phyloP scores from a whole-genome alignment of 2,888 invertebrate genomes.

The Merodon equestris region DNA sequence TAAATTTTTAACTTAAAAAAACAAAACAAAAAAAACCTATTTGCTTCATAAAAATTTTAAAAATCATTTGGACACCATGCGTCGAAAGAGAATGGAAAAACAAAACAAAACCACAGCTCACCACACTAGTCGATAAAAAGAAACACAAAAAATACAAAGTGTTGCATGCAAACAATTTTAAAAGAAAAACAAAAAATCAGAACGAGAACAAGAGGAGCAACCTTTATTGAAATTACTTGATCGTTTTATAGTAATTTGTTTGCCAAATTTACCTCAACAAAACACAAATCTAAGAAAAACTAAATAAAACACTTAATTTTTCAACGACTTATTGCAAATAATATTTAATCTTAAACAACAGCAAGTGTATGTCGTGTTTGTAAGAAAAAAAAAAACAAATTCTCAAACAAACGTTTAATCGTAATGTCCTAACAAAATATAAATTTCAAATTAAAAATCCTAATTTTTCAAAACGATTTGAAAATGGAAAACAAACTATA shows the following conservation, averaged over 20 bases:
- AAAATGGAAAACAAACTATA: conserved; percentile 18
- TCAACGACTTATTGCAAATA: conserved; percentile 50
- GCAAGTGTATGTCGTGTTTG: conserved; percentile 60
- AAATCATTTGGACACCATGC: conserved; percentile 44
- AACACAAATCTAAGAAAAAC: conserved; percentile 55
- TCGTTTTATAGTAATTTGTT: conserved; percentile 72
- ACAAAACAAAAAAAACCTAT: conserved; percentile 46
- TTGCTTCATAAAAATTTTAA: conserved; percentile 26
- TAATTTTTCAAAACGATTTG: conserved; percentile 32
- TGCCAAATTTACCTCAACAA: conserved; percentile 78
- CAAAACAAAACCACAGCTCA: conserved; percentile 71
- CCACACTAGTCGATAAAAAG: conserved; percentile 74
- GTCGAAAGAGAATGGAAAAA: conserved; percentile 37
- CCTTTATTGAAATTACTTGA: conserved; percentile 53
- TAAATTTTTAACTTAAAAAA: conserved; percentile 70
- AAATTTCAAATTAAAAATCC: conserved; percentile 26
- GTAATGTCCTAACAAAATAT: conserved; percentile 55
- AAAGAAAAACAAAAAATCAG: conserved; percentile 43
- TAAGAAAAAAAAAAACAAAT: conserved; percentile 44
- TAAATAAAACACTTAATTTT: conserved; percentile 40
- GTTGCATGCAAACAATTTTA: too few relatives aligned
- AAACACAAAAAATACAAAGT: conserved; percentile 39
- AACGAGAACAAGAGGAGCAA: conserved; percentile 33
- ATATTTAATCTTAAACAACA: conserved; percentile 56
- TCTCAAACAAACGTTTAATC: conserved; percentile 52